These are phyloP conservation scores for Chloroclystis v-ata DNA, from an alignment of 2,888 invertebrate genomes.

Conservation along the genomic window DNA sequence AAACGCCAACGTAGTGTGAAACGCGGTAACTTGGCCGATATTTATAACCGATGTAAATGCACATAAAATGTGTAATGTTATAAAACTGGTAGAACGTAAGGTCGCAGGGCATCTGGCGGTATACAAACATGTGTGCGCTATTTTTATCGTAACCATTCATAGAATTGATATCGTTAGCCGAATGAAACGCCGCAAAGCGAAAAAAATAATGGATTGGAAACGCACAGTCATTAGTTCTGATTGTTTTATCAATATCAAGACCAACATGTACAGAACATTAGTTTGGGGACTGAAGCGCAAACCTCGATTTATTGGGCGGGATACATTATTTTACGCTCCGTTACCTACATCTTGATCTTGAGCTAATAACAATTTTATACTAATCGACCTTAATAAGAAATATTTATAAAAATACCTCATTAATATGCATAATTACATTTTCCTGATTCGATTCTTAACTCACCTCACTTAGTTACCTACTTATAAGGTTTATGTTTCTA, in stretches of 20 bases:
- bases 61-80: conserved; percentile 44
- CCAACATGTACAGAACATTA: conserved; percentile 15
- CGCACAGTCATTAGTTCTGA: conserved; percentile 30
- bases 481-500: no score
- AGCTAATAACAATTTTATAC: no score
- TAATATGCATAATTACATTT: no score
- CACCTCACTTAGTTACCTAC: no score
- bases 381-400: no score
- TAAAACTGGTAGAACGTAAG: conserved; percentile 57
- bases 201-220: conserved; percentile 32
- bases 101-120: conserved; percentile 74
- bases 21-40: conserved; percentile 46
- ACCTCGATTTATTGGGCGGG: background rate
- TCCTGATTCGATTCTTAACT: no score
- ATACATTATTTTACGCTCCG: conserved; percentile 3
- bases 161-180: conserved; percentile 55
- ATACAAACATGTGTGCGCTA: conserved; percentile 62
- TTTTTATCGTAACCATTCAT: conserved; percentile 68
- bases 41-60: conserved; percentile 45
- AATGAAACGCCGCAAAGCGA: conserved; percentile 40
- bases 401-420: no score
- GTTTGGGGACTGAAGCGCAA: conserved; percentile 9
- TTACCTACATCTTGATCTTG: conserved; percentile 1
- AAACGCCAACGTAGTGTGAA: conserved; percentile 52
- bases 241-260: conserved; percentile 27